These are phyloP conservation scores for Rhynchonycteris naso DNA, from an alignment of 2,797 vertebrate species.

Conservation along the genomic window DNA sequence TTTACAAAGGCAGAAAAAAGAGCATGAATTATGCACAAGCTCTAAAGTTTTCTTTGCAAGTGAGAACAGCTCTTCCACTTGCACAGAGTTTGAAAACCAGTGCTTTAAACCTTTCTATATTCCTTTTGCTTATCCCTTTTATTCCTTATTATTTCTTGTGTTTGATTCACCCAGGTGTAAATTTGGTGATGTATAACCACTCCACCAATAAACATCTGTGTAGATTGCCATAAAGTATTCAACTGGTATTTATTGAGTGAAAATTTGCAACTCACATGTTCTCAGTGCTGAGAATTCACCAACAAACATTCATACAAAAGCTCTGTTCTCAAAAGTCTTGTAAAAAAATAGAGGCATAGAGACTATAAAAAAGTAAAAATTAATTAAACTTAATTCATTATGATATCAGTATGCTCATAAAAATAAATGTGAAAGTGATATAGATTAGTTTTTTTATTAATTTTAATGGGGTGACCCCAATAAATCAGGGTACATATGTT, in stretches of 20 bases:
- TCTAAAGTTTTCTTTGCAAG: not conserved
- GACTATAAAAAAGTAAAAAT: not conserved
- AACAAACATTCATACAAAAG: not conserved
- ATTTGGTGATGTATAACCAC: not conserved
- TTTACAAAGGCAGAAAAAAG: not conserved
- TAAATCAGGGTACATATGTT: too few species aligned
- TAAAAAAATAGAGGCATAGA: not conserved
- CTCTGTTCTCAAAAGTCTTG: not conserved
- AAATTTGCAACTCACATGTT: not conserved
- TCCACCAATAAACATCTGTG: not conserved
- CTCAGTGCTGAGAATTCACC: not conserved
- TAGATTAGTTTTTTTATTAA: not conserved
- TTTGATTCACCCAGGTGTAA: not conserved
- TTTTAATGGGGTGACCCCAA: too few species aligned
- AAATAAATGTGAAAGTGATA: not conserved
- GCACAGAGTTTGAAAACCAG: not conserved
- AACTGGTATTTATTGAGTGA: not conserved
- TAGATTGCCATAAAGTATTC: not conserved
- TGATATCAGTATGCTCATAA: not conserved
- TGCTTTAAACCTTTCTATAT: not conserved
- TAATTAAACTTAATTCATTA: not conserved
- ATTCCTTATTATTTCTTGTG: not conserved
- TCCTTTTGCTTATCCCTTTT: not conserved
- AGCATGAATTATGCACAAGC: accelerated
- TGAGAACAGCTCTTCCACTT: not conserved